phyloP scores from a whole-genome alignment of 1,140 invertebrate genomes.

The Drosophila neocordata region DNA sequence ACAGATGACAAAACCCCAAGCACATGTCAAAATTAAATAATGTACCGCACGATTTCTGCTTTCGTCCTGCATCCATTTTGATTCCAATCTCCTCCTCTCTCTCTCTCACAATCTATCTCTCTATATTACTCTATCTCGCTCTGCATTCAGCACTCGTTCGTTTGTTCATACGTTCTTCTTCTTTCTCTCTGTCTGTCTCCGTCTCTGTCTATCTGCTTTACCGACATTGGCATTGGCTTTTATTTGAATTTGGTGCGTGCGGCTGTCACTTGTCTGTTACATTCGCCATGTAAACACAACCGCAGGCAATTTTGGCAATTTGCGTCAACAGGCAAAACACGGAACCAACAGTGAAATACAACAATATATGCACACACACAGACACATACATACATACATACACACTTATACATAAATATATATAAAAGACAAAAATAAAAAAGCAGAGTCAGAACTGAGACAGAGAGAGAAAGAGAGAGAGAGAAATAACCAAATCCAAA shows the following conservation, averaged over 20 bases:
- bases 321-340: constrained; percentile 77
- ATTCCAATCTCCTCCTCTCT: background rate
- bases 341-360: constrained; percentile 43
- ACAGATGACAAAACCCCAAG: constrained; percentile 67
- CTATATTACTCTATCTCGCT: background rate
- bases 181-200: background rate
- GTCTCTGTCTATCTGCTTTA: background rate
- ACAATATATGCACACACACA: background rate
- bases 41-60: constrained; percentile 74
- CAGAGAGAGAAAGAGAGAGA: constrained; percentile 33
- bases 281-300: constrained; percentile 80
- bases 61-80: constrained; percentile 35
- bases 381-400: constrained; percentile 5
- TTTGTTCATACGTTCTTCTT: background rate
- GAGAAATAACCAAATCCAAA: constrained; percentile 21
- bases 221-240: constrained; percentile 75
- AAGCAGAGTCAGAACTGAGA: background rate
- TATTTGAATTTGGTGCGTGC: constrained; percentile 79
- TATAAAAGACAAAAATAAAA: constrained; percentile 17
- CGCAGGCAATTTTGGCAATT: constrained; percentile 80
- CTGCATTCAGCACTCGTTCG: background rate
- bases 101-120: no score
- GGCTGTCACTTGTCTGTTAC: constrained; percentile 79
- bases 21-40: constrained; percentile 81
- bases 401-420: constrained; percentile 9